These are phyloP conservation scores for Cairina moschata DNA, from an alignment of 2,113 vertebrate genomes.

Conservation along the genomic window DNA sequence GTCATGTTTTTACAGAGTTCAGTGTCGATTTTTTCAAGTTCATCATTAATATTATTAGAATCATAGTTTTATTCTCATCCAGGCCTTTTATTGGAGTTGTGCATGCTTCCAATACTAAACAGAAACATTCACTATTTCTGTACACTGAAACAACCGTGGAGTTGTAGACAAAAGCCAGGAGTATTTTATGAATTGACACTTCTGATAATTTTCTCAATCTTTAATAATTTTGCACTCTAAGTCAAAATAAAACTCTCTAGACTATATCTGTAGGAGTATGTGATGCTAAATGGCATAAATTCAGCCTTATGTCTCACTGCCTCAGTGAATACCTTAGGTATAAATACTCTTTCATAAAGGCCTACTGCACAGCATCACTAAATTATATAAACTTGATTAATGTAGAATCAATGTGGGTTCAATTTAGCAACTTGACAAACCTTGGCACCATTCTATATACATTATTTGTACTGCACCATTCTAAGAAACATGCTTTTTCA, in stretches of 20 bases:
- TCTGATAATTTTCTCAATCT: not conserved
- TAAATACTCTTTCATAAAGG: constrained; percentile 27
- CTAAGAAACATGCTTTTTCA: constrained; percentile 40
- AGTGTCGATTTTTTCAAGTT: not conserved
- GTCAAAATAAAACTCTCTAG: not conserved
- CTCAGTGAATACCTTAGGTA: not conserved
- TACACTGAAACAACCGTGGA: not conserved
- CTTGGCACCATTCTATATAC: not conserved
- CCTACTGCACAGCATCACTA: not conserved
- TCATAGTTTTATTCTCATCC: not conserved
- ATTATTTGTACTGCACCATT: not conserved
- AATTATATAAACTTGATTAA: not conserved
- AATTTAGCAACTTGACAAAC: not conserved
- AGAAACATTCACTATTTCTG: not conserved
- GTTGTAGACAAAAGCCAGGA: not conserved
- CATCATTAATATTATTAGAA: not conserved
- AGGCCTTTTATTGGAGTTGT: not conserved
- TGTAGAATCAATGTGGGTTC: not conserved
- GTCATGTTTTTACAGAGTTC: not conserved
- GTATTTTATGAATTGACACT: not conserved
- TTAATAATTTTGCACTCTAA: not conserved
- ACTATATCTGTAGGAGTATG: not conserved
- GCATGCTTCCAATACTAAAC: not conserved
- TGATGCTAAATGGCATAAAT: constrained; percentile 5
- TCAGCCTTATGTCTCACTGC: not conserved